Evolutionary conservation across 1,140 invertebrate genomes (phyloP), one percentile per base, ranked within the genome.

Genomic region (Philotrypesis tridentata): DNA sequence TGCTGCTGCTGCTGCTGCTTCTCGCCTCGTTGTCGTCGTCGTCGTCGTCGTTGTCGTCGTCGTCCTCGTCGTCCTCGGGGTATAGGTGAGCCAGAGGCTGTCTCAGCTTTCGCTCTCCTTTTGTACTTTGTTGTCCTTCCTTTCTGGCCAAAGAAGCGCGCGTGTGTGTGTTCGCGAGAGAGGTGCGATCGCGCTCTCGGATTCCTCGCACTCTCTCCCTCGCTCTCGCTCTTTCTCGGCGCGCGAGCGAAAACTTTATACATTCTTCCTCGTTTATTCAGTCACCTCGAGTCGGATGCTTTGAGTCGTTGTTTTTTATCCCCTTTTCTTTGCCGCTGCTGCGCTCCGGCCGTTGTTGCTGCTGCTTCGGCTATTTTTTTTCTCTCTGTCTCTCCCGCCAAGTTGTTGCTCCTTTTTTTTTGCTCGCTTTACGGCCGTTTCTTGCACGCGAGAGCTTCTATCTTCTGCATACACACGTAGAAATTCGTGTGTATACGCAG

Each of bases 221-320:
- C n/a, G n/a, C n/a, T n/a, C n/a, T n/a, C n/a, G n/a, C n/a, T n/a
- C n/a, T n/a, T n/a, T n/a, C n/a, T n/a, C n/a, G n/a, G 33, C 48
- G 23, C 55, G 27, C 71, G 1, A 55, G n/a, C 70, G 48, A 60
- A n/a, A 68, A 80, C 79, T 75, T 80, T 80, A 60, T 80, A 37
- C 79, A 75, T 81, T 81, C 72, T 60, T 81, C 29, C 43, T 81
- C 79, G n/a, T 81, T 81, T 48, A 81, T 81, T 70, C 79, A 60
- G 70, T 63, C 55, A 71, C 40, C 77, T 27, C 23, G 27, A 23
- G 70, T 40, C 43, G 61, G 12, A 25, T 40, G 48, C 21, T 63
- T 7, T 23, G 67, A 60, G 14, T 61, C 68, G 29, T 40, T 9
- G 0, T 29, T 61, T 40, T 79, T 55, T 55, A 55, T 55, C 17